Conservation (phyloP, 2,888 invertebrate genomes). For the Coleophora flavipennella region DNA sequence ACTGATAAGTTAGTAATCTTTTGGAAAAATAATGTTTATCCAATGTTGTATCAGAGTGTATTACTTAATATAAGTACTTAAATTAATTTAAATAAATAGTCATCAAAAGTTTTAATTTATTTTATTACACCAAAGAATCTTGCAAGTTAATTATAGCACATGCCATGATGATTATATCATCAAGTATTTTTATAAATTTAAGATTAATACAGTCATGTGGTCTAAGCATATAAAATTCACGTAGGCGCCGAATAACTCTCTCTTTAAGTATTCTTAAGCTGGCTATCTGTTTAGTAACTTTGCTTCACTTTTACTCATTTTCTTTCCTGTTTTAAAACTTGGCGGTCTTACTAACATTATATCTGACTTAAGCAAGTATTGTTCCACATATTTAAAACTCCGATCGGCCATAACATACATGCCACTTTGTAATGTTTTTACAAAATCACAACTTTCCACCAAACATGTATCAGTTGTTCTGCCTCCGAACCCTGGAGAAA, state of each 20-base stretch:
- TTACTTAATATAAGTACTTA: slow-evolving; percentile 3
- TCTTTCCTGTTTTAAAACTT: slow-evolving; percentile 11
- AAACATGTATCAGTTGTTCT: slow-evolving; percentile 12
- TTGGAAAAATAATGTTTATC: slow-evolving; percentile 14
- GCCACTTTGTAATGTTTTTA: slow-evolving; percentile 10
- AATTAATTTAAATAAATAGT: no score
- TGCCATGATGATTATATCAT: slow-evolving; percentile 9
- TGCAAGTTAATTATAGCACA: no score
- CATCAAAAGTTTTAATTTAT: no score
- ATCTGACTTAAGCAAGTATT: slow-evolving; percentile 4
- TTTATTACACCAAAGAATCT: no score
- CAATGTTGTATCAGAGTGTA: slow-evolving; percentile 13
- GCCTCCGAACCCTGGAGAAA: slow-evolving; percentile 15
- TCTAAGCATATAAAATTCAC: slow-evolving; percentile 18
- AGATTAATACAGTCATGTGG: slow-evolving; percentile 12
- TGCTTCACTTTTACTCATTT: slow-evolving; percentile 13
- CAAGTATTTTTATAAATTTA: slow-evolving; percentile 7
- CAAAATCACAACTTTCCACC: slow-evolving; percentile 14
- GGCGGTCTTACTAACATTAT: slow-evolving; percentile 13
- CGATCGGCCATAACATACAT: slow-evolving; percentile 12
- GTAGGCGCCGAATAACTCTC: slow-evolving; percentile 13
- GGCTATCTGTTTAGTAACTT: slow-evolving; percentile 17
- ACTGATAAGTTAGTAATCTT: slow-evolving; percentile 6
- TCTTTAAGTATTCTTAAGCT: slow-evolving; percentile 17
- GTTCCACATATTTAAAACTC: slow-evolving; percentile 16